A percentile compares a stretch with the other conserved stretches of the same genome.
These are phyloP conservation scores for Orientallactaga bullata DNA, from an alignment of 2,113 vertebrate genomes.

Conservation along the genomic window DNA sequence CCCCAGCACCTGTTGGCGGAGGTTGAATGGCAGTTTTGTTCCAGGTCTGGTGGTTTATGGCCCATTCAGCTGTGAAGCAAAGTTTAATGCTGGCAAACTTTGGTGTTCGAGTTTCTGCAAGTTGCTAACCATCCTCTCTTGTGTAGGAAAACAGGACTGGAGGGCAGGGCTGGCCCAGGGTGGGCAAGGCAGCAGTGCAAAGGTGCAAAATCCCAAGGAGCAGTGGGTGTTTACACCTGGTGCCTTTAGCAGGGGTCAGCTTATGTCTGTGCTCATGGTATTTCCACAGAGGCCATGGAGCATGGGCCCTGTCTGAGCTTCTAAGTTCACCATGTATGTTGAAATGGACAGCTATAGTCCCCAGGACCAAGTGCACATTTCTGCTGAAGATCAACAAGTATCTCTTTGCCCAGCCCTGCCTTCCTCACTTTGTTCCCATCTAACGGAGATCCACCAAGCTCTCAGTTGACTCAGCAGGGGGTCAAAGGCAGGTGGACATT, in stretches of 20 bases:
- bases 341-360: not conserved
- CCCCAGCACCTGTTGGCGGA: slow-evolving; percentile 63
- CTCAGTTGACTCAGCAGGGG: too few relatives aligned
- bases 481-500: too few relatives aligned
- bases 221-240: not conserved
- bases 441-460: not conserved
- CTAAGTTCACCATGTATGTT: not conserved
- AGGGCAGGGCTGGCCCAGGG: not conserved
- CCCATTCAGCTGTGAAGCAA: slow-evolving; percentile 67
- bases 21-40: slow-evolving; percentile 66
- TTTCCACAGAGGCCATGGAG: not conserved
- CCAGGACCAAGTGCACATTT: not conserved
- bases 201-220: not conserved
- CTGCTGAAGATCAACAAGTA: not conserved
- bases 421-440: not conserved
- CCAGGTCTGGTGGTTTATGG: slow-evolving; percentile 71
- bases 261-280: not conserved
- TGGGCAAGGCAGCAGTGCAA: not conserved
- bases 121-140: slow-evolving; percentile 48
- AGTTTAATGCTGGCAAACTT: slow-evolving; percentile 55
- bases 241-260: not conserved
- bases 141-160: not conserved
- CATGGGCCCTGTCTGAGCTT: not conserved
- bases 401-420: not conserved
- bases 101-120: slow-evolving; percentile 73